Conservation (phyloP, 2,888 invertebrate species). For the Tridacna crocea region DNA sequence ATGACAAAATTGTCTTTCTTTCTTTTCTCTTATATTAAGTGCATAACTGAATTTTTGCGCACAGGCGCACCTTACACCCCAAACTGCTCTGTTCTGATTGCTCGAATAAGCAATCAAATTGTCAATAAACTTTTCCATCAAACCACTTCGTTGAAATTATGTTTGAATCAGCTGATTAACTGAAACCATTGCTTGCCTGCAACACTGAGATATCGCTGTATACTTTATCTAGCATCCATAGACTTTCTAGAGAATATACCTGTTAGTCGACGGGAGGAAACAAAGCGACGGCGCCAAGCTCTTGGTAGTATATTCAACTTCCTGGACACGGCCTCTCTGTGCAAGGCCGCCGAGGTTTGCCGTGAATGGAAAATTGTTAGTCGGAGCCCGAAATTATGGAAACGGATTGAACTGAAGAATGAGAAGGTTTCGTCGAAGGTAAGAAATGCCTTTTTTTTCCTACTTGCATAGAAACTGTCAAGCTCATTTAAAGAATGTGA, state of each 20-base stretch:
- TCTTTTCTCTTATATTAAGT: no score
- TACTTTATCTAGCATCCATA: conserved; percentile 43
- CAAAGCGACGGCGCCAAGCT: conserved; percentile 67
- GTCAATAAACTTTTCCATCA: no score
- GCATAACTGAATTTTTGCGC: no score
- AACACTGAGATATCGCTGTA: not conserved
- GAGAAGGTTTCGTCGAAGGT: conserved; percentile 72
- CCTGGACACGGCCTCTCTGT: conserved; percentile 74
- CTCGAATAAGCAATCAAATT: no score
- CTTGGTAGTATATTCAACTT: conserved; percentile 75
- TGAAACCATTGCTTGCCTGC: no score
- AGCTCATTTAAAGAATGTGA: no score
- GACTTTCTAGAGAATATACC: conserved; percentile 53
- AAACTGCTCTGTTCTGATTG: no score
- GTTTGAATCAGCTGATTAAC: no score
- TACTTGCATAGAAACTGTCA: no score
- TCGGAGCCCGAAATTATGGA: conserved; percentile 80
- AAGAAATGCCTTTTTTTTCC: not conserved
- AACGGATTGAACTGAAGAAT: conserved; percentile 70
- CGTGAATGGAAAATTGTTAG: conserved; percentile 80
- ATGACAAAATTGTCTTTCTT: no score
- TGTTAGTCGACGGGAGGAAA: conserved; percentile 60
- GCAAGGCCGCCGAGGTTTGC: conserved; percentile 74
- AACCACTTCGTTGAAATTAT: no score
- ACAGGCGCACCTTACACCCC: no score